A percentile compares a stretch with the other conserved stretches of the same genome.
These are phyloP conservation scores for Tribolium madens DNA, from an alignment of 1,140 invertebrate species.

Conservation along the genomic window DNA sequence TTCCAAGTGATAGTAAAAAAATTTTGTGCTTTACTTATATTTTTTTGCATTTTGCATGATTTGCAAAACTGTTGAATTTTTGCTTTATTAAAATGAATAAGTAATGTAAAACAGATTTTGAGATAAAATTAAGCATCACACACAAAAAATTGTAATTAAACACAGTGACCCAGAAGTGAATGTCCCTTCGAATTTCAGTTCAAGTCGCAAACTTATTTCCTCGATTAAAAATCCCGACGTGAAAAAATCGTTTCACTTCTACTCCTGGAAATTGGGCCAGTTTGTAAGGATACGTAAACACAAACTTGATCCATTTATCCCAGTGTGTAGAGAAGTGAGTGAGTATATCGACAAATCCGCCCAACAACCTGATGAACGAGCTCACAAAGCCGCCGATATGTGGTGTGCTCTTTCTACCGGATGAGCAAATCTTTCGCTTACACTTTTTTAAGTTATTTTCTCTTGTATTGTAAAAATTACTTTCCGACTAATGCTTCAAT, in stretches of 20 bases:
- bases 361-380: slow-evolving; percentile 44
- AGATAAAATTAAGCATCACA: no score
- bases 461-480: neutral
- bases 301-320: slow-evolving; percentile 38
- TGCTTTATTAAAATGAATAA: no score
- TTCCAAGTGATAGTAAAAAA: no score
- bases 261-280: slow-evolving; percentile 20
- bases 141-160: no score
- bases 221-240: neutral
- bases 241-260: slow-evolving; percentile 18
- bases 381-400: slow-evolving; percentile 23
- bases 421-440: neutral
- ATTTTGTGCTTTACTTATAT: no score
- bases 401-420: neutral
- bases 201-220: no score
- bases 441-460: neutral
- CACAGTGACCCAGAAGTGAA: no score
- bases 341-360: slow-evolving; percentile 40
- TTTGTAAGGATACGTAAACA: slow-evolving; percentile 38
- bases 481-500: neutral
- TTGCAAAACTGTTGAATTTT: no score
- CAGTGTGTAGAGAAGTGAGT: slow-evolving; percentile 21
- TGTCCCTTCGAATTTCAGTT: no score
- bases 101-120: no score
- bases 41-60: no score